Base-by-base conservation (phyloP, 2,888 invertebrate species). In the Stenotaenia linearis region DNA sequence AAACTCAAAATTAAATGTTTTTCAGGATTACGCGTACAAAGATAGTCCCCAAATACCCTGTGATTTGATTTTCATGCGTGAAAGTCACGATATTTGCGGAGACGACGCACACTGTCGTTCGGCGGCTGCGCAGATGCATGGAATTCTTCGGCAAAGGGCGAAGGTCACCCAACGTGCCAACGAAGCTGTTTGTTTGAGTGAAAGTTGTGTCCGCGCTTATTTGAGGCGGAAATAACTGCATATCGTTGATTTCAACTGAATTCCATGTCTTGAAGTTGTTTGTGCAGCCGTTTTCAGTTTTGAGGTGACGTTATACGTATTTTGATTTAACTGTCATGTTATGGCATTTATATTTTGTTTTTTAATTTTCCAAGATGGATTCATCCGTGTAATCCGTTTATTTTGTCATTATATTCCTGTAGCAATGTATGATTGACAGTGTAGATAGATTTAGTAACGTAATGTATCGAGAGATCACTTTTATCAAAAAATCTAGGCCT, bases 21-120 rank as follows among this genome's bases (percentile, higher is more conserved):
- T 10, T 32, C 30, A 79, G 79, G 79, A 79, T 79, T 79, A 79
- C 25, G 79, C 75, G 18, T 79, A 79, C 37, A 40, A 79, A 69
- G 79, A 79, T 10, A 74, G 79, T 23, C 40, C 75, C 23, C 74
- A 40, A 37, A 30, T 79, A 23, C 79, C 79, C 23, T 79, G 79
- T 56, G 75, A 75, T 40, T 74, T 79, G 25, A 79, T 79, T 35
- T 79, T 79, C 45, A 79, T 79, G 79, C 21, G 79, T 21, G 79
- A 79, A 37, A 75, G 74, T 9, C 79, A 79, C 40, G 79, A 79
- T 15, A 75, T 79, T 74, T 79, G 79, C 40, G 78, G 78, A 15
- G 75, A 79, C 25, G 45, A 79, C 28, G 25, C 75, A 7, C 74
- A 79, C 40, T 79, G 79, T 37, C 79, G 75, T 23, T 79, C 79